Base-by-base conservation (phyloP, 2,113 vertebrate genomes). In the Lophura nycthemera region DNA sequence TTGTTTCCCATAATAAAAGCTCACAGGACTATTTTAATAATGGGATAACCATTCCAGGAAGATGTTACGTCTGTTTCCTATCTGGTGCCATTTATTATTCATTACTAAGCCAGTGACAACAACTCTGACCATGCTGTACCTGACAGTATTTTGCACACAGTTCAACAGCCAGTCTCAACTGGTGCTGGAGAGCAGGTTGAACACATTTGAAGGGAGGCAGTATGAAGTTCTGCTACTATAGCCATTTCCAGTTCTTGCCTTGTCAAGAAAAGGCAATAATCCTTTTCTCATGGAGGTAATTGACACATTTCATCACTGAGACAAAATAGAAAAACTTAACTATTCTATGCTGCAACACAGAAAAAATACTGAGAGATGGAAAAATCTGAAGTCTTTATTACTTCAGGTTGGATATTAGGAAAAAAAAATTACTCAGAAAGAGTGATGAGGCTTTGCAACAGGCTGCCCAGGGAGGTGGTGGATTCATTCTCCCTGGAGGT, bases 261-360 rank as follows among this genome's bases (percentile, higher is more conserved):
- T 86, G 64, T 48, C 59, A 70, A 36, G 42, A 54, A 77, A 57
- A 93, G 38, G 15, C 36, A 87, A 42, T 69, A 52, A 83, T n/a
- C 71, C 9, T 57, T 8, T 25, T 48, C 47, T 11, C 3, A 6
- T 45, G 47, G 40, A 74, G 6, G 19, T 59, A 85, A 77, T 11
- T 10, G 87, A 67, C 17, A 40, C 5, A 47, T 59, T 83, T 66
- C 11, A 67, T 19, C 48, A 32, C 48, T 29, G 43, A 84, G 5
- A 43, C 20, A 57, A 36, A 70, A 19, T 7, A 7, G 59, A 61
- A 24, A 72, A 5, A 43, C 2, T 48, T 57, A 47, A 52, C 2
- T 43, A 29, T 61, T 69, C 57, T n/a, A 27, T 11, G 10, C 12
- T 30, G 12, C 8, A 69, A 45, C 54, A 63, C 6, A 74, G 14